A percentile compares a stretch with the other conserved stretches of the same genome.
Conservation (phyloP, 1,140 invertebrate species). For the Vanessa tameamea region DNA sequence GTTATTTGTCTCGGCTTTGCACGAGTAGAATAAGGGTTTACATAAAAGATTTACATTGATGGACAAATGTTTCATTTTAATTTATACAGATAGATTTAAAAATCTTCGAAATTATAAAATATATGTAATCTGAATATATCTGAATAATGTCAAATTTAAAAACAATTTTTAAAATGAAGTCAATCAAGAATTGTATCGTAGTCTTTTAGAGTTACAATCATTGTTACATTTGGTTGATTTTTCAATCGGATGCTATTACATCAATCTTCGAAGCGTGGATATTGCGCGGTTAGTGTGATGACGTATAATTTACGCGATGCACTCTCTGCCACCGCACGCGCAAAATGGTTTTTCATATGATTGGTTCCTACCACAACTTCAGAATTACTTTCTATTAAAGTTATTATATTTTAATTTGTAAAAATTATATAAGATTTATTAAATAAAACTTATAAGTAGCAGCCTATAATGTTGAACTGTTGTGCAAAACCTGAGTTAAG, state of each 20-base stretch:
- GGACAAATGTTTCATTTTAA: no score
- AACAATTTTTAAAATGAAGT: background rate
- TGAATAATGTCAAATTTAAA: background rate
- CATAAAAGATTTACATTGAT: no score
- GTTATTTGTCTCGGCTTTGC: no score
- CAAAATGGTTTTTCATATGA: constrained; percentile 3
- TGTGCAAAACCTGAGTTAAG: no score
- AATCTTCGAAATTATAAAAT: no score
- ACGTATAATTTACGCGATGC: constrained; percentile 46
- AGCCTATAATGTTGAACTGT: no score
- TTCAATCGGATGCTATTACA: constrained; percentile 49
- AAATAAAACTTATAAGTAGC: no score
- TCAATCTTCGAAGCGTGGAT: constrained; percentile 38
- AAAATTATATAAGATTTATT: no score
- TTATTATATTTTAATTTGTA: background rate
- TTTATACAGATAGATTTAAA: no score
- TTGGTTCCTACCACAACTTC: background rate
- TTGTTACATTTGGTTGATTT: constrained; percentile 4
- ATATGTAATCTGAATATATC: background rate
- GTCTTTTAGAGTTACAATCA: constrained; percentile 1
- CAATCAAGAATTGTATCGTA: background rate
- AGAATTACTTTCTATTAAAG: constrained; percentile 1
- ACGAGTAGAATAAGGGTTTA: no score
- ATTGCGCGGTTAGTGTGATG: constrained; percentile 34
- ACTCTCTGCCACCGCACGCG: constrained; percentile 25